Evolutionary conservation across 2,888 invertebrate genomes (phyloP).

Genomic region (Eilema depressum): DNA sequence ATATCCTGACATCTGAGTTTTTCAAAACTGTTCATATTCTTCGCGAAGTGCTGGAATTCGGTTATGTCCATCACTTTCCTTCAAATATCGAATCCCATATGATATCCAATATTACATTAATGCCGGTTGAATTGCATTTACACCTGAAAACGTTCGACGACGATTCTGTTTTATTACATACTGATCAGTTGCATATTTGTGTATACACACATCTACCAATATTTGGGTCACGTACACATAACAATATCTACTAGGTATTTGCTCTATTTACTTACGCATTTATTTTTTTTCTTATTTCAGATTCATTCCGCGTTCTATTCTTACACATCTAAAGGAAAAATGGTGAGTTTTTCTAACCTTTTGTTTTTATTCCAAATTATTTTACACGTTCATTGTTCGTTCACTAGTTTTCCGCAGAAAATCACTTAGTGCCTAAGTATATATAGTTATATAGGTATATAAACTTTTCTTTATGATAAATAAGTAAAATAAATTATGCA

Average conservation of each 20-base stretch:
- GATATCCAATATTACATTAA: slow-evolving; percentile 65
- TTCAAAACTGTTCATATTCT: not conserved
- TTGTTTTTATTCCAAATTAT: slow-evolving; percentile 19
- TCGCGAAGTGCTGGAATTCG: slow-evolving; percentile 58
- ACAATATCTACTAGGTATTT: slow-evolving; percentile 8
- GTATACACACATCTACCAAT: not conserved
- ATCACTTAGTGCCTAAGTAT: not conserved
- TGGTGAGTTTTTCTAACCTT: slow-evolving; percentile 47
- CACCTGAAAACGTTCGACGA: slow-evolving; percentile 30
- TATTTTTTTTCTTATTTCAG: slow-evolving; percentile 50
- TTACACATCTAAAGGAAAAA: slow-evolving; percentile 41
- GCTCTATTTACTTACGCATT: slow-evolving; percentile 22
- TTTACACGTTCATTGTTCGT: not conserved
- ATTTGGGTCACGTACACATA: slow-evolving; percentile 15
- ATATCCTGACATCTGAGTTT: slow-evolving; percentile 17
- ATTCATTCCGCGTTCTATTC: slow-evolving; percentile 36
- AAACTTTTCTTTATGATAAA: not conserved
- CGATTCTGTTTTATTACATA: slow-evolving; percentile 20
- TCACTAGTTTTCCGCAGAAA: not conserved
- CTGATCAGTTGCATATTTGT: not conserved
- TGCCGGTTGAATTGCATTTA: slow-evolving; percentile 34
- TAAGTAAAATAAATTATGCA: not conserved
- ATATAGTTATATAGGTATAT: not conserved
- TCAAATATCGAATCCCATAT: slow-evolving; percentile 50
- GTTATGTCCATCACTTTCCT: slow-evolving; percentile 69